A percentile compares a stretch with the other conserved stretches of the same genome.
phyloP scores from a whole-genome alignment of 2,888 invertebrate species.

The Pterobdella sp. region DNA sequence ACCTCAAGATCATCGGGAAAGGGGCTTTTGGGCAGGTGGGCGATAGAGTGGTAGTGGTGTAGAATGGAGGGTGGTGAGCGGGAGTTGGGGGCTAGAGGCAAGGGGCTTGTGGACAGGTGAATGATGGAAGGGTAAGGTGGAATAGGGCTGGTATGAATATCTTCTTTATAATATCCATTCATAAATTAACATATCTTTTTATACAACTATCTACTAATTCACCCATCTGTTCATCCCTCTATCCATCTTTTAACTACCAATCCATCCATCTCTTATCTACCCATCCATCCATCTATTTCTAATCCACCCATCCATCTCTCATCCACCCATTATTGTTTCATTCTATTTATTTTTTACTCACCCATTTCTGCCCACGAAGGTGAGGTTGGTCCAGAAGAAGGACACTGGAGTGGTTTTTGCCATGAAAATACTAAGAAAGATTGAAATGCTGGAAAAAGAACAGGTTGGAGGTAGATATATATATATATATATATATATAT shows the following conservation, averaged over 20 bases:
- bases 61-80: neutral
- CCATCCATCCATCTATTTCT: too few species aligned
- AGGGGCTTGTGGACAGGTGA: neutral
- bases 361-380: slow-evolving; percentile 54
- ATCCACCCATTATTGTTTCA: too few species aligned
- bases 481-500: too few species aligned
- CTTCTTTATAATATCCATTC: too few species aligned
- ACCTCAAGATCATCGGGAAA: slow-evolving; percentile 74
- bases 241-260: neutral
- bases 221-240: slow-evolving; percentile 9
- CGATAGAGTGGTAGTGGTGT: neutral
- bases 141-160: neutral
- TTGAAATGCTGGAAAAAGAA: slow-evolving; percentile 98
- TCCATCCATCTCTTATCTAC: too few species aligned
- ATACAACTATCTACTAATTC: neutral
- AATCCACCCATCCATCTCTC: too few species aligned
- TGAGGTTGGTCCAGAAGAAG: slow-evolving; percentile 95
- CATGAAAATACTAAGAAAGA: slow-evolving; percentile 97
- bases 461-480: too few species aligned
- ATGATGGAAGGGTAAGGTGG: neutral
- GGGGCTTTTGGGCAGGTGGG: slow-evolving; percentile 57
- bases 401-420: slow-evolving; percentile 99
- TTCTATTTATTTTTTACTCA: neutral
- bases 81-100: neutral
- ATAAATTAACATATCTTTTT: too few species aligned